phyloP scores from a whole-genome alignment of 2,888 invertebrate genomes.

The Zhuqinia jingwanae region DNA sequence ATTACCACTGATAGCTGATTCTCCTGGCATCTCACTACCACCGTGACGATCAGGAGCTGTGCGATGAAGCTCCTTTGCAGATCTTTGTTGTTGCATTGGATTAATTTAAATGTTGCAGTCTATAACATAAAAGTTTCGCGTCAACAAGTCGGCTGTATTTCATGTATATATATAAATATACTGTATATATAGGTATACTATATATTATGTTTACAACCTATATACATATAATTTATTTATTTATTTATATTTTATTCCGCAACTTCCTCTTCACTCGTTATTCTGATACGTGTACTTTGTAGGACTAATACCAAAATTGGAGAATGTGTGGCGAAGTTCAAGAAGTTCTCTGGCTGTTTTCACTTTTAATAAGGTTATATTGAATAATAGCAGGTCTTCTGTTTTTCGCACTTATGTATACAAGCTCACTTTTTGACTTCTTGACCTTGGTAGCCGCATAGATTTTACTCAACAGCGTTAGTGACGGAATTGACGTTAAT shows the following conservation, averaged over 20 bases:
- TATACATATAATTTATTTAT: no score
- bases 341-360: background rate
- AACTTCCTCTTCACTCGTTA: no score
- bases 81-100: conserved; percentile 65
- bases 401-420: conserved; percentile 69
- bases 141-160: no score
- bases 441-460: conserved; percentile 56
- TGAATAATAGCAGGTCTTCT: conserved; percentile 51
- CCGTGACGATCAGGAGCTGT: conserved; percentile 19
- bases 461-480: background rate
- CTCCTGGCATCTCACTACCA: conserved; percentile 48
- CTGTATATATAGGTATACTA: no score
- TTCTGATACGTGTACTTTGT: no score
- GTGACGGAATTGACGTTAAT: conserved; percentile 64
- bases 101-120: conserved; percentile 23
- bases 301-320: no score
- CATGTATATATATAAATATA: no score
- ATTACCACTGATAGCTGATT: background rate
- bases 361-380: conserved; percentile 46
- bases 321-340: background rate
- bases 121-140: no score
- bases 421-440: conserved; percentile 39
- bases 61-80: conserved; percentile 48
- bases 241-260: no score
- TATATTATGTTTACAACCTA: no score